Percentiles rank a stretch among this genome's conserved stretches.
Evolutionary conservation across 1,140 invertebrate genomes (phyloP).

Genomic region (Scaptomyza montana): DNA sequence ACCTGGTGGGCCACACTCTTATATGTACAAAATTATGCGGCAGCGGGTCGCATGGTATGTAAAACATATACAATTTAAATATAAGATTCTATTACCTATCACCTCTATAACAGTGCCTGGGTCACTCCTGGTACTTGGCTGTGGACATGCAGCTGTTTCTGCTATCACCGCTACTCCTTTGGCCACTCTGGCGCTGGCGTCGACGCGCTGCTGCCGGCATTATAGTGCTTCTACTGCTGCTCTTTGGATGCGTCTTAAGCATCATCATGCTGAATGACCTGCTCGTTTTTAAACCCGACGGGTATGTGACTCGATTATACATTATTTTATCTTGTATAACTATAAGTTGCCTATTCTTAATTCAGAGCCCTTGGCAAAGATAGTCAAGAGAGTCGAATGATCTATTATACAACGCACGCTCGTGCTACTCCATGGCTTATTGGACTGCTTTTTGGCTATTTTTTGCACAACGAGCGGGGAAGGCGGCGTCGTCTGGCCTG

Average conservation of each 20-base stretch:
- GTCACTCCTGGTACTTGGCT: conserved; percentile 94
- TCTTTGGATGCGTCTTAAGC: conserved; percentile 63
- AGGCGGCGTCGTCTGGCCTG: conserved; percentile 30
- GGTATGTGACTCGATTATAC: conserved; percentile 25
- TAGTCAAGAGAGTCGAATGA: conserved; percentile 56
- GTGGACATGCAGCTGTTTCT: conserved; percentile 94
- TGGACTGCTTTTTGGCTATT: conserved; percentile 71
- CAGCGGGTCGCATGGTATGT: conserved; percentile 70
- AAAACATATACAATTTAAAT: not conserved
- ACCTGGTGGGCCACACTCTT: conserved; percentile 79
- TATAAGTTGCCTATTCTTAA: too few species aligned
- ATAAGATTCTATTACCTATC: too few species aligned
- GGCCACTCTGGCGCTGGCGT: conserved; percentile 87
- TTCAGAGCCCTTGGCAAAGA: conserved; percentile 63
- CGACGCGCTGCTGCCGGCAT: conserved; percentile 48
- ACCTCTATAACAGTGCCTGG: conserved; percentile 89
- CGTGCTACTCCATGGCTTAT: conserved; percentile 76
- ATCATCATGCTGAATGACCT: conserved; percentile 60
- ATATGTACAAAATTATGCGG: conserved; percentile 78
- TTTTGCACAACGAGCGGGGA: conserved; percentile 50
- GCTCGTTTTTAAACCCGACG: conserved; percentile 53
- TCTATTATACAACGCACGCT: conserved; percentile 74
- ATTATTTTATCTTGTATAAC: not conserved
- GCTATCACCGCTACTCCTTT: conserved; percentile 89
- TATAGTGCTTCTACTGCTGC: conserved; percentile 52